These are phyloP conservation scores for Scaptomyza pallida DNA, from an alignment of 1,140 invertebrate genomes.

Conservation along the genomic window DNA sequence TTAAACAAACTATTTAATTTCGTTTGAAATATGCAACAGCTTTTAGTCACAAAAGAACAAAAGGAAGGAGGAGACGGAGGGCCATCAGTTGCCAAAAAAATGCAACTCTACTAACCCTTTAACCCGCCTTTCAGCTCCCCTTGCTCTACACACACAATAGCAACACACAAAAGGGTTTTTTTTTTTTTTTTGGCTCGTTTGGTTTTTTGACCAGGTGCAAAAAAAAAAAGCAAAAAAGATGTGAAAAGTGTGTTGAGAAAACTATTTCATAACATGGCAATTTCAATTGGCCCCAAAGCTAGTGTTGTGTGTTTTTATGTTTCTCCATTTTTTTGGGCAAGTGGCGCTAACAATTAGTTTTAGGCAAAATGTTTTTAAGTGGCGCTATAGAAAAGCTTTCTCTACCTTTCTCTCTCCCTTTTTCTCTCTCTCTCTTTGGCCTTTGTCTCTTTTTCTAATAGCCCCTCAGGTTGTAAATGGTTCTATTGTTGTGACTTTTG, in stretches of 20 bases:
- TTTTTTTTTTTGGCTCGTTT: no score
- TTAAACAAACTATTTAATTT: slow-evolving; percentile 8
- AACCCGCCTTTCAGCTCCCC: no score
- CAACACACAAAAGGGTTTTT: slow-evolving; percentile 12
- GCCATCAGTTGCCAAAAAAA: background rate
- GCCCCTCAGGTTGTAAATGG: slow-evolving; percentile 1
- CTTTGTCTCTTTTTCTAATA: no score
- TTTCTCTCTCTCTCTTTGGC: background rate
- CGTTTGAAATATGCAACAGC: slow-evolving; percentile 6
- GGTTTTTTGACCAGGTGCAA: background rate
- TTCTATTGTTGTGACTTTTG: slow-evolving; percentile 30
- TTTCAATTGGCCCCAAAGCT: background rate
- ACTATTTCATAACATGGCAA: slow-evolving; percentile 26
- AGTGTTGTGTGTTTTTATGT: background rate
- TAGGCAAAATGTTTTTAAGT: slow-evolving; percentile 25
- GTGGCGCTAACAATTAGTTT: slow-evolving; percentile 32
- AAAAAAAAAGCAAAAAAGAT: background rate
- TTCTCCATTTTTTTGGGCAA: slow-evolving; percentile 10
- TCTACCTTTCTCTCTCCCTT: background rate
- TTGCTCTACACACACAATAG: background rate
- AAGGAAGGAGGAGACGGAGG: background rate
- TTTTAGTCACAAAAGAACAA: slow-evolving; percentile 14
- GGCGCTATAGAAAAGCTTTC: slow-evolving; percentile 2
- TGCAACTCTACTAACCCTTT: no score
- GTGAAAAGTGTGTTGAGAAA: slow-evolving; percentile 10